Evolutionary conservation across 2,888 invertebrate genomes (phyloP), one percentile per base, ranked within the genome.

Genomic region (Formica aserva): DNA sequence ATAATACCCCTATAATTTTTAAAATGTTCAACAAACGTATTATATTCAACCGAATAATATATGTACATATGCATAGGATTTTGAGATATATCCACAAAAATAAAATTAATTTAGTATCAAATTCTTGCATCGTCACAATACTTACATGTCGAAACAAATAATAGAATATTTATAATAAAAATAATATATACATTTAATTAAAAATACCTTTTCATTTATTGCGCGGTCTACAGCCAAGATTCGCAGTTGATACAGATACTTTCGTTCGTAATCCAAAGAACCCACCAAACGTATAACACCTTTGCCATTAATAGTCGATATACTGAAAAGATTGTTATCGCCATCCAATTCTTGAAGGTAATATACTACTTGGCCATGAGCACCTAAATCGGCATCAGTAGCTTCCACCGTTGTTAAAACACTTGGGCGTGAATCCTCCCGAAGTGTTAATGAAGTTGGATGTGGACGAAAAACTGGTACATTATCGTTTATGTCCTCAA

Each of bases 401-500:
- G 98, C 98, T 95, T 98, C 98, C 38, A 98, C 96, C 1, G 97
- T 97, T 18, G 97, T 96, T 67, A 98, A 95, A 84, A 98, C 95
- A 26, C 97, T 97, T 0, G 98, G 97, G 8, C 96, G 95, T 75
- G 97, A 97, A 94, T 98, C 97, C 95, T 98, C 98, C 83, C 96
- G 96, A 60, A 98, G 96, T 83, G 96, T 97, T 87, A 98, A 96
- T 75, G 98, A 97, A 65, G 98, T 97, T 91, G 97, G 97, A 95
- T 98, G 98, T 29, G 98, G 97, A 94, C 97, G 97, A 95, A 98
- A 98, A 88, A 98, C 96, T 45, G 98, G 98, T 92, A 97, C 97
- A 95, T 98, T 98, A 95, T 98, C 98, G 93, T 98, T 98, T 66
- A 98, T 97, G 94, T 98, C 98, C 95, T 98, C 98, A 66, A 98